Conservation (phyloP, 2,113 vertebrate genomes). For the Toxotes chatareus region DNA sequence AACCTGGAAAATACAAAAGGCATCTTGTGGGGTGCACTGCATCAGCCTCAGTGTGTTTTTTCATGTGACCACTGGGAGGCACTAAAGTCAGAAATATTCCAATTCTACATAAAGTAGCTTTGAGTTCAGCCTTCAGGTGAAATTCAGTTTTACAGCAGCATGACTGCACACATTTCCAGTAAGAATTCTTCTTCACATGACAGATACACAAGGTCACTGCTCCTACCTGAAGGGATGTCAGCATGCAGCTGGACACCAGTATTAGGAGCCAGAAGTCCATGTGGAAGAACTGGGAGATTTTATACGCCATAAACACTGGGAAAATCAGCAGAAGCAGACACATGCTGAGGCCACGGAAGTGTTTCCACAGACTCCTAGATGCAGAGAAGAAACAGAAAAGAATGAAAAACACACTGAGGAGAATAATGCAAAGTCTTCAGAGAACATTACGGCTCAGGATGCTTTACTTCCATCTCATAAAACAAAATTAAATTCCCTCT, state of each 20-base stretch:
- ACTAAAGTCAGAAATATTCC: neutral
- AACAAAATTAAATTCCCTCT: too few relatives aligned
- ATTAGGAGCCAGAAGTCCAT: conserved; percentile 94
- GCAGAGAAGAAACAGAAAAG: neutral
- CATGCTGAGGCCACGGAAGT: conserved; percentile 88
- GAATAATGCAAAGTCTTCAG: neutral
- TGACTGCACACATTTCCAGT: too few relatives aligned
- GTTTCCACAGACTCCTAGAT: conserved; percentile 88
- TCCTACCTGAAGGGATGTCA: conserved; percentile 90
- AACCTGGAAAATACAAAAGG: conserved; percentile 75
- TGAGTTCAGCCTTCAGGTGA: too few relatives aligned
- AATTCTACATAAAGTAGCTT: neutral
- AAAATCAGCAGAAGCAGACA: conserved; percentile 89
- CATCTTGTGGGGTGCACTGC: neutral
- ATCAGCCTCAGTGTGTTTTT: neutral
- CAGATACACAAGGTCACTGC: neutral
- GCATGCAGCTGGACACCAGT: conserved; percentile 91
- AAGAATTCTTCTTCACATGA: too few relatives aligned
- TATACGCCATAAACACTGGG: conserved; percentile 89
- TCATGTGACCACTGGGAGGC: neutral
- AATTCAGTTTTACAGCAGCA: too few relatives aligned
- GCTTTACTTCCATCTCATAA: neutral
- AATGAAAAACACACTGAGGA: neutral
- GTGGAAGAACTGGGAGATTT: conserved; percentile 90
- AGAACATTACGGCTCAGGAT: neutral